Base-by-base conservation (phyloP, 2,797 vertebrate species). In the Halcyon smyrnensis region DNA sequence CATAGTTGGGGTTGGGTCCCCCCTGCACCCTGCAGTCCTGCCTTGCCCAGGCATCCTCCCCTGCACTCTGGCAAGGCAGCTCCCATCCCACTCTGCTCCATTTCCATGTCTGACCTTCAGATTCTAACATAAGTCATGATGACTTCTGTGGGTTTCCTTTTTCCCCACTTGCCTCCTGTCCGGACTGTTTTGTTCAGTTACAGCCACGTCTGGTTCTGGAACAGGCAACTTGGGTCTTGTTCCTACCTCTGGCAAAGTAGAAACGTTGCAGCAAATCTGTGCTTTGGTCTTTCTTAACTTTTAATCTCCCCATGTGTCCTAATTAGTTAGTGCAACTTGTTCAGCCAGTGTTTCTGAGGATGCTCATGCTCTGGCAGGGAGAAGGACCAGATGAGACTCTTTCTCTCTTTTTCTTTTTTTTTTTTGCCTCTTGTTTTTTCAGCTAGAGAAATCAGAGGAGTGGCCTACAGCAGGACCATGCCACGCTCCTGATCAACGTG, bases 221-320 rank as follows among this genome's bases (percentile, higher is more conserved):
- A 69, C 1, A 27, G 84, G 45, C 76, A 76, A 39, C 82, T 77
- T 27, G 57, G 62, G 64, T 43, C 84, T 87, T 64, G 54, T 77
- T 88, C 57, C 82, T 45, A 45, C 45, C 37, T 91, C 76, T 69
- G 53, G 57, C 10, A 15, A 86, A 65, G 90, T 65, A 80, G 62
- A 95, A 88, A 78, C 1, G 0, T 53, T 86, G 41, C 87, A 78
- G 87, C 50, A 78, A 88, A 91, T 78, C 91, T 59, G 34, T 32
- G 41, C 84, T 84, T 81, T 77, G 43, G 54, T 75, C 95, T 89
- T 91, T 51, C 92, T 87, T 96, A 89, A 93, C 73, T 92, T 87
- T 94, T 88, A 94, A 78, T 94, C 95, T 93, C 91, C 76, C 87
- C 87, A 41, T 83, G 87, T 87, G 89, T 92, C 91, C 91, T 94